Evolutionary conservation across 1,140 invertebrate genomes (phyloP).

Genomic region (Lordiphosa stackelbergi): DNA sequence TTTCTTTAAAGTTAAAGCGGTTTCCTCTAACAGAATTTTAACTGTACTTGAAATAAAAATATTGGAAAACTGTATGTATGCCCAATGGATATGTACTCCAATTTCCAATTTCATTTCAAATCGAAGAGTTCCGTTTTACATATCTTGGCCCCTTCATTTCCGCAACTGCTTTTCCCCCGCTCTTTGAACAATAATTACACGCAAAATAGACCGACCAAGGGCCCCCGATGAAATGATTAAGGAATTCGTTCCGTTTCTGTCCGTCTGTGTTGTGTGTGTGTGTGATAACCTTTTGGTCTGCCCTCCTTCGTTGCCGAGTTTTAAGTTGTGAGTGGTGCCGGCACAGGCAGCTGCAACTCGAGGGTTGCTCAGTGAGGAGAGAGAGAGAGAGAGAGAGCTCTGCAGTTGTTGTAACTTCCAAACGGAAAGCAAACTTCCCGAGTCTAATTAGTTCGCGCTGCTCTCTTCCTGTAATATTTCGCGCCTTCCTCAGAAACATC

Average conservation of each 20-base stretch:
- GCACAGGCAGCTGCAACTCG: constrained; percentile 56
- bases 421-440: constrained; percentile 60
- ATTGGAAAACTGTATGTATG: too few relatives aligned
- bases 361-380: constrained; percentile 38
- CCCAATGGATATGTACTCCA: too few relatives aligned
- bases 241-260: constrained; percentile 20
- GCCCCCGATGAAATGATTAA: constrained; percentile 37
- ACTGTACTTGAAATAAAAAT: too few relatives aligned
- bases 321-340: constrained; percentile 20
- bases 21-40: too few relatives aligned
- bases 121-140: too few relatives aligned
- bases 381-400: constrained; percentile 8
- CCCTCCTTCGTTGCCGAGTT: constrained; percentile 21
- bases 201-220: constrained; percentile 3
- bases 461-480: not conserved
- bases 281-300: constrained; percentile 56
- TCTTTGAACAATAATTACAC: constrained; percentile 3
- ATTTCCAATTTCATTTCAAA: too few relatives aligned
- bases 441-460: constrained; percentile 42
- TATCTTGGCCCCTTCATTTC: too few relatives aligned
- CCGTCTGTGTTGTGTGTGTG: constrained; percentile 1
- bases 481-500: not conserved
- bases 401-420: constrained; percentile 23
- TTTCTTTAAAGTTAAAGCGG: too few relatives aligned
- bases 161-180: too few relatives aligned